phyloP scores from a whole-genome alignment of 2,888 invertebrate genomes.

The Pycnomerus fuliginosus region DNA sequence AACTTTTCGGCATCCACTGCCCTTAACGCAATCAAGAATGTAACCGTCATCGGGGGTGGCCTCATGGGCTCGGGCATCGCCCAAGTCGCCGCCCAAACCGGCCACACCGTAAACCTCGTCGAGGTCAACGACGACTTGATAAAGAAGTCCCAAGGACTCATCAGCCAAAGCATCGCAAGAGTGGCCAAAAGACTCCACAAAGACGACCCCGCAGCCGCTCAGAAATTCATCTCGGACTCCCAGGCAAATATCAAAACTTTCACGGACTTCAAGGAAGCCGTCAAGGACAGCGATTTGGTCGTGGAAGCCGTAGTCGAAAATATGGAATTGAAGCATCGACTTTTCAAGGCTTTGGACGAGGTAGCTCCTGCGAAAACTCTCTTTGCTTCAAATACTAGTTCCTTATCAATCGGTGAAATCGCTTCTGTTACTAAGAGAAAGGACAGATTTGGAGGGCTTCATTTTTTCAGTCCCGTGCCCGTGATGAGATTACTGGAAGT shows the following conservation, averaged over 20 bases:
- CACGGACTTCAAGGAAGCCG: slow-evolving; percentile 62
- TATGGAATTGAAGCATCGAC: slow-evolving; percentile 64
- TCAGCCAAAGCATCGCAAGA: slow-evolving; percentile 68
- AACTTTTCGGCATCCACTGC: slow-evolving; percentile 47
- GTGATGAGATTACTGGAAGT: slow-evolving; percentile 88
- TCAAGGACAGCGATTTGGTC: slow-evolving; percentile 70
- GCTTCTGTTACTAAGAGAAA: slow-evolving; percentile 69
- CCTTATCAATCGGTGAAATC: slow-evolving; percentile 80
- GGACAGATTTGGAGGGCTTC: slow-evolving; percentile 78
- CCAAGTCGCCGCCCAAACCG: slow-evolving; percentile 84
- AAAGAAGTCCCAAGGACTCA: slow-evolving; percentile 69
- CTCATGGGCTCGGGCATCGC: slow-evolving; percentile 90
- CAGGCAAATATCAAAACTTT: slow-evolving; percentile 62
- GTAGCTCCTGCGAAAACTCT: slow-evolving; percentile 71
- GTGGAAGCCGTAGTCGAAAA: slow-evolving; percentile 89
- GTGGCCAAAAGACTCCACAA: slow-evolving; percentile 78
- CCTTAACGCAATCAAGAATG: slow-evolving; percentile 66
- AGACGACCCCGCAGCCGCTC: slow-evolving; percentile 64
- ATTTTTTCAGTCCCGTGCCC: slow-evolving; percentile 92
- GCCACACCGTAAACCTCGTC: slow-evolving; percentile 77
- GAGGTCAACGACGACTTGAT: slow-evolving; percentile 73
- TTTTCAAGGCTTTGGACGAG: slow-evolving; percentile 75
- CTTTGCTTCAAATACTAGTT: slow-evolving; percentile 88
- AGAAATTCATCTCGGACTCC: slow-evolving; percentile 63
- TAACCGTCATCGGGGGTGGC: slow-evolving; percentile 82